A percentile compares a stretch with the other conserved stretches of the same genome.
Evolutionary conservation across 2,113 vertebrate genomes (phyloP).

Genomic region (Suricata suricatta): DNA sequence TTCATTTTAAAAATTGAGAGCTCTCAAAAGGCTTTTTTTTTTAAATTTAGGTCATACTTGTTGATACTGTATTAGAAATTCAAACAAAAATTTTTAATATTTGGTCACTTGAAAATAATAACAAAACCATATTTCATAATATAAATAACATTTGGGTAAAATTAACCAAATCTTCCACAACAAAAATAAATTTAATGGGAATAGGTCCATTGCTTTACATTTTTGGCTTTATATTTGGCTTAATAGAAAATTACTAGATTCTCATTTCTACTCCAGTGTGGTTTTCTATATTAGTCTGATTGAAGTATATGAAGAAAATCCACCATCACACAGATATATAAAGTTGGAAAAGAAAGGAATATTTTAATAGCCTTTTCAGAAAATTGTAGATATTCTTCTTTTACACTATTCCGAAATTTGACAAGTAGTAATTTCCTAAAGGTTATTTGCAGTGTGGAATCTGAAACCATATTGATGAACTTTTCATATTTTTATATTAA

Average conservation of each 20-base stretch:
- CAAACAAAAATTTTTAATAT: neutral
- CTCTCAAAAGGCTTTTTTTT: neutral
- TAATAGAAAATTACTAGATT: neutral
- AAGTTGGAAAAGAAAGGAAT: neutral
- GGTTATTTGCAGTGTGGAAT: neutral
- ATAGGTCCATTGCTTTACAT: neutral
- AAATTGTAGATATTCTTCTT: neutral
- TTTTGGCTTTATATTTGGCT: neutral
- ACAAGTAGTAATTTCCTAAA: neutral
- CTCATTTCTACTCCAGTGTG: neutral
- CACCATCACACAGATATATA: neutral
- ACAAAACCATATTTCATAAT: neutral
- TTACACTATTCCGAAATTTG: neutral
- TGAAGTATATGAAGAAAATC: neutral
- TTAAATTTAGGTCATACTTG: neutral
- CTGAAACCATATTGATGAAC: neutral
- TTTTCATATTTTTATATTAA: neutral
- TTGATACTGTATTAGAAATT: neutral
- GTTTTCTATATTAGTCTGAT: neutral
- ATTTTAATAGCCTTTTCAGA: neutral
- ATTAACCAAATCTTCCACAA: neutral
- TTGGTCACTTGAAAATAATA: slow-evolving; percentile 4
- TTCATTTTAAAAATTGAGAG: neutral
- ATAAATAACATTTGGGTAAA: neutral
- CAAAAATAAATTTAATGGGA: neutral